Evolutionary conservation across 1,140 invertebrate species (phyloP).

Genomic region (Euura saliciscinereae): DNA sequence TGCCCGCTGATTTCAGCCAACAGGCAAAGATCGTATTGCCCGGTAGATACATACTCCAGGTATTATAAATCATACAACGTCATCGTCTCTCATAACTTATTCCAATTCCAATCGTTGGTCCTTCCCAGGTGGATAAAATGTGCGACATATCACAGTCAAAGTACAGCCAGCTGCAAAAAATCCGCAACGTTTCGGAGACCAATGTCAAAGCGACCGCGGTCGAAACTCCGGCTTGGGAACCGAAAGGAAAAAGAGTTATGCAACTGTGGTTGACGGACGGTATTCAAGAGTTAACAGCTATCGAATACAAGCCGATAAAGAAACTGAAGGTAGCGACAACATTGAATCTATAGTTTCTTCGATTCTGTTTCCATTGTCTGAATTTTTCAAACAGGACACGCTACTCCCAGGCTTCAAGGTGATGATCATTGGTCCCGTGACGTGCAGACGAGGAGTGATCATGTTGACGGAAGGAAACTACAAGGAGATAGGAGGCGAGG

Average conservation of each 20-base stretch:
- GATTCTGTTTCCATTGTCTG: background rate
- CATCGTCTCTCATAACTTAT: background rate
- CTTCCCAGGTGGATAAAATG: conserved; percentile 58
- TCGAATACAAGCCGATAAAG: conserved; percentile 74
- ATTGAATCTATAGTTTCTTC: conserved; percentile 13
- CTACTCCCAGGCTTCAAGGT: conserved; percentile 54
- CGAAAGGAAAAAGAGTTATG: conserved; percentile 67
- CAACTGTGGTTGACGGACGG: conserved; percentile 81
- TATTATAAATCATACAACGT: conserved; percentile 31
- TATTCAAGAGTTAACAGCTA: conserved; percentile 68
- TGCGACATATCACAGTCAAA: conserved; percentile 66
- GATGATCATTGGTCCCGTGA: conserved; percentile 69
- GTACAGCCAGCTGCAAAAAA: conserved; percentile 68
- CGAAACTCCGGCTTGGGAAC: conserved; percentile 49
- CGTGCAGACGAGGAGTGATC: conserved; percentile 73
- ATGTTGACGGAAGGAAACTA: conserved; percentile 70
- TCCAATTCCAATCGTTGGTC: background rate
- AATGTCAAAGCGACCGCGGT: conserved; percentile 60
- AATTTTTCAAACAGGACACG: conserved; percentile 38
- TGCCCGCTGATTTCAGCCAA: conserved; percentile 60
- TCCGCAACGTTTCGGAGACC: conserved; percentile 63
- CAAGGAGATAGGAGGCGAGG: conserved; percentile 76
- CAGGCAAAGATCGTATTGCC: conserved; percentile 54
- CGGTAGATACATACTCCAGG: conserved; percentile 67
- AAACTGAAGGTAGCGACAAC: conserved; percentile 58